Conservation (phyloP, 2,888 invertebrate species). For the Dolomedes plantarius region DNA sequence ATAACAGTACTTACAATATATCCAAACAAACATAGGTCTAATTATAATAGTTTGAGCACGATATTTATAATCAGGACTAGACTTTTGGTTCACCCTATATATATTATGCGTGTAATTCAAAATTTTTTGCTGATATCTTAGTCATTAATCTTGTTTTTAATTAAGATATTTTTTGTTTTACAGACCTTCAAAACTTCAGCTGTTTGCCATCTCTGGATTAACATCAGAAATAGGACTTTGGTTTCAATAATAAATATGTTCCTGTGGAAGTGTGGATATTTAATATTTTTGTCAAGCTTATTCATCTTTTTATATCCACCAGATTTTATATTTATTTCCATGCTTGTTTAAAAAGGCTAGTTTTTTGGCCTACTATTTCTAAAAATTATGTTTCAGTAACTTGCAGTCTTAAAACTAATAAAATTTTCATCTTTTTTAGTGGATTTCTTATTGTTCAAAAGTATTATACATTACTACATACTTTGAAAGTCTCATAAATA, state of each 20-base stretch:
- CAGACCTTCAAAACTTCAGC: constrained; percentile 4
- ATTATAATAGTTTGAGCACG: too few species aligned
- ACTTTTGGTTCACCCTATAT: too few species aligned
- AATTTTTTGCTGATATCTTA: too few species aligned
- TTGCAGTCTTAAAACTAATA: constrained; percentile 52
- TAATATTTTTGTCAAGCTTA: constrained; percentile 68
- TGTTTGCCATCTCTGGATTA: constrained; percentile 28
- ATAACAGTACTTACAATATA: too few species aligned
- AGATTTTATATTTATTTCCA: constrained; percentile 70
- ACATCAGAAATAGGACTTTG: constrained; percentile 39
- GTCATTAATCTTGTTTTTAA: too few species aligned
- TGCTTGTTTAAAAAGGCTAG: constrained; percentile 64
- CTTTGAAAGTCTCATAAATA: too few species aligned
- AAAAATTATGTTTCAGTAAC: constrained; percentile 53
- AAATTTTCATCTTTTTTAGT: constrained; percentile 61
- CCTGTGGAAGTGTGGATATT: constrained; percentile 66
- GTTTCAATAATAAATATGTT: constrained; percentile 50
- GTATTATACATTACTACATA: too few species aligned
- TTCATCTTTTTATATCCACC: constrained; percentile 70
- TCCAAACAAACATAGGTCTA: too few species aligned
- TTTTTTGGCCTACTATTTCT: constrained; percentile 50
- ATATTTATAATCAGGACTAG: too few species aligned
- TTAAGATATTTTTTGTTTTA: too few species aligned
- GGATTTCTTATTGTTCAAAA: too few species aligned
- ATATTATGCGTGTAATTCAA: too few species aligned